Percentiles rank a stretch among this genome's conserved stretches.
Conservation (phyloP, 1,140 invertebrate species). For the Aphaenogaster floridana region DNA sequence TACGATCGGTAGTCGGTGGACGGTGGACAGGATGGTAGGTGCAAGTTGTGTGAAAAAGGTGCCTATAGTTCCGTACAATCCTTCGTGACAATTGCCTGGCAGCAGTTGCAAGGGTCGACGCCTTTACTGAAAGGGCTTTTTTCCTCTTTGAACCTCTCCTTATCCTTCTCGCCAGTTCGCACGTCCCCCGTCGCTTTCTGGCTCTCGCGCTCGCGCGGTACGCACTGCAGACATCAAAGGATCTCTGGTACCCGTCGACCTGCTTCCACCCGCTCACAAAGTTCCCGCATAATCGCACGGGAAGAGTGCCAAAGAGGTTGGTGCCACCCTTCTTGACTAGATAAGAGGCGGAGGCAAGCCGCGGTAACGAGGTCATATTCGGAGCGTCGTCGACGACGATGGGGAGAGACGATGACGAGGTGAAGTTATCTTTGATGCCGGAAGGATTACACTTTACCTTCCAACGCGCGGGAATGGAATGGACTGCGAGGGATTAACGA, state of each 20-base stretch:
- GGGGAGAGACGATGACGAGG: slow-evolving; percentile 29
- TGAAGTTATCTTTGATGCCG: slow-evolving; percentile 51
- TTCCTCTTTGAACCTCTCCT: slow-evolving; percentile 62
- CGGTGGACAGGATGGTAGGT: slow-evolving; percentile 21
- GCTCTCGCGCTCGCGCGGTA: slow-evolving; percentile 90
- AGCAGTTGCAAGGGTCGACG: slow-evolving; percentile 83
- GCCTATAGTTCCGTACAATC: slow-evolving; percentile 69
- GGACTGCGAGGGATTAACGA: slow-evolving; percentile 46
- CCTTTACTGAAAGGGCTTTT: slow-evolving; percentile 81
- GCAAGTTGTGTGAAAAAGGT: slow-evolving; percentile 70
- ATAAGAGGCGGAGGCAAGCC: slow-evolving; percentile 47
- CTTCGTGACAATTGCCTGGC: slow-evolving; percentile 84
- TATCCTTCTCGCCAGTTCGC: slow-evolving; percentile 38
- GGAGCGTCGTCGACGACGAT: not conserved
- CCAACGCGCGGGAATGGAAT: slow-evolving; percentile 15
- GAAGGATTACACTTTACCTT: slow-evolving; percentile 46
- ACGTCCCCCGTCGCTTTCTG: slow-evolving; percentile 42
- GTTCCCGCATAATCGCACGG: slow-evolving; percentile 68
- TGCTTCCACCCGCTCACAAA: slow-evolving; percentile 57
- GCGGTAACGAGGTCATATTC: slow-evolving; percentile 69
- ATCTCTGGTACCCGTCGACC: slow-evolving; percentile 66
- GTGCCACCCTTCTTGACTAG: slow-evolving; percentile 39
- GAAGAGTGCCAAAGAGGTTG: slow-evolving; percentile 40
- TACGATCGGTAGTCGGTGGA: slow-evolving; percentile 5
- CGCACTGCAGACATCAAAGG: slow-evolving; percentile 89